These are phyloP conservation scores for Leucophenga montana DNA, from an alignment of 2,888 invertebrate genomes.

Conservation along the genomic window DNA sequence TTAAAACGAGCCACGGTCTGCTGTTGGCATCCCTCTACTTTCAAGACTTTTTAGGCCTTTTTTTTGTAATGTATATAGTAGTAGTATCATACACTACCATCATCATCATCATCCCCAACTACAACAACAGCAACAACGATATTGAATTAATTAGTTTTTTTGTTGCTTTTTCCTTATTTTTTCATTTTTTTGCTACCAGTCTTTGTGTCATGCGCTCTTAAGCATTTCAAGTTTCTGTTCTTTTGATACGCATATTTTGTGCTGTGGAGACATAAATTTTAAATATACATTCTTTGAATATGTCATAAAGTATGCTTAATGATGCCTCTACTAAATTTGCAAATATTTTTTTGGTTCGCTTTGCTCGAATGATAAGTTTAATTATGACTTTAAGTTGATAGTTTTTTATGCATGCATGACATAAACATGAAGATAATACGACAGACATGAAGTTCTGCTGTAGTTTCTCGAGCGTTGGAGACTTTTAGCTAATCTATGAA, in stretches of 20 bases:
- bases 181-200: constrained; percentile 6
- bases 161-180: not conserved
- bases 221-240: not conserved
- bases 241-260: not conserved
- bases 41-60: not conserved
- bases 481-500: too few species aligned
- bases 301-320: constrained; percentile 21
- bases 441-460: too few species aligned
- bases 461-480: too few species aligned
- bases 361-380: too few species aligned
- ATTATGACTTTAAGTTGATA: too few species aligned
- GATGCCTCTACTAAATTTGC: not conserved
- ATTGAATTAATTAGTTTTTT: constrained; percentile 37
- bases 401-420: too few species aligned
- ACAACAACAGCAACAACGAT: not conserved
- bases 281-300: constrained; percentile 3
- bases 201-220: not conserved
- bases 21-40: not conserved
- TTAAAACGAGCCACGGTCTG: not conserved
- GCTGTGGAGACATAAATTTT: not conserved
- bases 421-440: too few species aligned
- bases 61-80: not conserved
- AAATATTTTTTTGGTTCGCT: too few species aligned
- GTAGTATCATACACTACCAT: constrained; percentile 16
- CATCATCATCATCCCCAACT: constrained; percentile 13